Evolutionary conservation across 1,140 invertebrate genomes (phyloP).

Genomic region (Drosophila setifemur): DNA sequence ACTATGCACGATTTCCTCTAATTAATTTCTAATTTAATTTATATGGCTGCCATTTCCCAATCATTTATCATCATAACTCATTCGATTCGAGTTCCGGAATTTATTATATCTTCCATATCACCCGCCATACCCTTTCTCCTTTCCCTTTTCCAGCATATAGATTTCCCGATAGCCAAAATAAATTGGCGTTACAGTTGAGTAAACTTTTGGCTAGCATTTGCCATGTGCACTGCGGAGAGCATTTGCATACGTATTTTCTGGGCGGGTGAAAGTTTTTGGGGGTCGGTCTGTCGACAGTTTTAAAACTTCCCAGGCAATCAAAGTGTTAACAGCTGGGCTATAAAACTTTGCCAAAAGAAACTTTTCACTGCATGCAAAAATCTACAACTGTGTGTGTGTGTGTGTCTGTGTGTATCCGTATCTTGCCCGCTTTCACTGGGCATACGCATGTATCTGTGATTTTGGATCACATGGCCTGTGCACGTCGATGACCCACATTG

Average conservation of each 20-base stretch:
- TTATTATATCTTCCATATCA: not conserved
- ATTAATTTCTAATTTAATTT: too few species aligned
- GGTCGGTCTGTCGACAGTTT: slow-evolving; percentile 35
- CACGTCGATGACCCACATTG: slow-evolving; percentile 21
- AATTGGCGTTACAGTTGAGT: slow-evolving; percentile 57
- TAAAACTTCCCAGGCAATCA: slow-evolving; percentile 70
- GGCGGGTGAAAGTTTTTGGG: slow-evolving; percentile 16
- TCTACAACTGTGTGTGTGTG: not conserved
- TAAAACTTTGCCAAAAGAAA: slow-evolving; percentile 66
- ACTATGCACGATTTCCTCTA: too few species aligned
- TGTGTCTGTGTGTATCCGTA: not conserved
- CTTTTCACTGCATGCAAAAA: slow-evolving; percentile 50
- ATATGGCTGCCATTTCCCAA: too few species aligned
- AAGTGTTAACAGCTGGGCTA: slow-evolving; percentile 71
- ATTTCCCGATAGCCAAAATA: slow-evolving; percentile 40
- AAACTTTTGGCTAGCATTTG: slow-evolving; percentile 51
- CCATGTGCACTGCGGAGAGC: slow-evolving; percentile 53
- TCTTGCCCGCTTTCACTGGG: too few species aligned
- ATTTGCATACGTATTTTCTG: slow-evolving; percentile 58
- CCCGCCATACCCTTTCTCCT: not conserved
- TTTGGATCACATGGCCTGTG: not conserved
- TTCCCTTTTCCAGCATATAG: slow-evolving; percentile 5
- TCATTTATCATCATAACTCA: slow-evolving; percentile 4
- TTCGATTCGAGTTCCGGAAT: not conserved
- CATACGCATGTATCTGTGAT: not conserved